These are phyloP conservation scores for Tipula lateralis DNA, from an alignment of 2,888 invertebrate genomes.

Conservation along the genomic window DNA sequence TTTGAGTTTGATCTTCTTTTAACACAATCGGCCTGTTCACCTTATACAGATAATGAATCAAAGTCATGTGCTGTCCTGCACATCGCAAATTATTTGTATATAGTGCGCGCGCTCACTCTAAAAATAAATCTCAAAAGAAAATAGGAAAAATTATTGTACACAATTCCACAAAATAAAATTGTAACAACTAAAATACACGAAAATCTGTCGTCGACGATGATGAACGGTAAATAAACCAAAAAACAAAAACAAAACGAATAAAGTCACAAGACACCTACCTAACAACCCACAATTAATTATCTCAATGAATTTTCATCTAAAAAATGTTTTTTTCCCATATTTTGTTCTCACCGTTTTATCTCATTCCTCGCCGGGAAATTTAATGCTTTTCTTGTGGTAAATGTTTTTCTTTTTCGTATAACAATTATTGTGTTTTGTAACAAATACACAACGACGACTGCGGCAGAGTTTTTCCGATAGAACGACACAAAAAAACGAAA, in stretches of 20 bases:
- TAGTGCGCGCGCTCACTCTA: not conserved
- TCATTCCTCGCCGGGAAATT: not conserved
- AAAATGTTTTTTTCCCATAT: not conserved
- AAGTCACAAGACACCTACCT: not conserved
- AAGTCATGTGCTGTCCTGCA: too few species aligned
- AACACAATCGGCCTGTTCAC: too few species aligned
- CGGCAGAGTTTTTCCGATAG: not conserved
- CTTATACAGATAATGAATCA: too few species aligned
- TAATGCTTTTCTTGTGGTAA: not conserved
- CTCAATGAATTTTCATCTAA: conserved; percentile 5
- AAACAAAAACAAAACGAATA: not conserved
- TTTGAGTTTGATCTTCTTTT: too few species aligned
- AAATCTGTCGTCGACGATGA: not conserved
- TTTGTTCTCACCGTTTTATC: not conserved
- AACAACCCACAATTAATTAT: conserved; percentile 19
- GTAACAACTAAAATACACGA: not conserved
- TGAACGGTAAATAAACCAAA: not conserved
- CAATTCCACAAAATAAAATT: not conserved
- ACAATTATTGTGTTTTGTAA: not conserved
- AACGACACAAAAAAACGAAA: not conserved
- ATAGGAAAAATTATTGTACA: not conserved
- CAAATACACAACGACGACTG: not conserved
- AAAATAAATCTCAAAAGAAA: not conserved
- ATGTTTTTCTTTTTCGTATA: not conserved
- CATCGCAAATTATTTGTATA: too few species aligned